Evolutionary conservation across 2,888 invertebrate species (phyloP).

Genomic region (Rhogogaster chlorosoma): DNA sequence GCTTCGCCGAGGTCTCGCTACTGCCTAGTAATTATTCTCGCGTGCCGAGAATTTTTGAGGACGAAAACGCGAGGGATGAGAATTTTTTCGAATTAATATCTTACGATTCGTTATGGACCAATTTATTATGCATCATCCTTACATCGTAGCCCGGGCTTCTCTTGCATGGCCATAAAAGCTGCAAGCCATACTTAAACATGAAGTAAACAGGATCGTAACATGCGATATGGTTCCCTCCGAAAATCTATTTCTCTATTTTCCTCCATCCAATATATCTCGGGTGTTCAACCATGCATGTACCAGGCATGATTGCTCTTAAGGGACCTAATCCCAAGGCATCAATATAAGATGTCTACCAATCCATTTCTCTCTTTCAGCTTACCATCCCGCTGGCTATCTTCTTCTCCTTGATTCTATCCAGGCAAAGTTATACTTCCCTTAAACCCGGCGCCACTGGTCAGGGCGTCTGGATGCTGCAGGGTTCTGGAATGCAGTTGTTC

Average conservation of each 20-base stretch:
- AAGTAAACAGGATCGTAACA: not conserved
- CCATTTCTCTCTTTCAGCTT: not conserved
- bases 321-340: not conserved
- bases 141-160: not conserved
- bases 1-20: not conserved
- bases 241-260: not conserved
- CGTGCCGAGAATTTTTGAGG: not conserved
- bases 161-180: not conserved
- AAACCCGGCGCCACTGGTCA: constrained; percentile 41
- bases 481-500: constrained; percentile 69
- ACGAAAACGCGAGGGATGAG: not conserved
- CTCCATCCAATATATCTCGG: not conserved
- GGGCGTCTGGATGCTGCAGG: constrained; percentile 60
- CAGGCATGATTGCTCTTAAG: constrained; percentile 7
- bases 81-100: not conserved
- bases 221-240: not conserved
- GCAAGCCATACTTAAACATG: not conserved
- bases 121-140: not conserved
- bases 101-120: not conserved
- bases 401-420: constrained; percentile 9
- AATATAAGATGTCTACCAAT: not conserved
- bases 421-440: constrained; percentile 32
- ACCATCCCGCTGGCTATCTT: not conserved
- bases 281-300: constrained; percentile 12
- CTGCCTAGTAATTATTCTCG: not conserved